phyloP scores from a whole-genome alignment of 2,113 vertebrate species.

The Strigops habroptila region DNA sequence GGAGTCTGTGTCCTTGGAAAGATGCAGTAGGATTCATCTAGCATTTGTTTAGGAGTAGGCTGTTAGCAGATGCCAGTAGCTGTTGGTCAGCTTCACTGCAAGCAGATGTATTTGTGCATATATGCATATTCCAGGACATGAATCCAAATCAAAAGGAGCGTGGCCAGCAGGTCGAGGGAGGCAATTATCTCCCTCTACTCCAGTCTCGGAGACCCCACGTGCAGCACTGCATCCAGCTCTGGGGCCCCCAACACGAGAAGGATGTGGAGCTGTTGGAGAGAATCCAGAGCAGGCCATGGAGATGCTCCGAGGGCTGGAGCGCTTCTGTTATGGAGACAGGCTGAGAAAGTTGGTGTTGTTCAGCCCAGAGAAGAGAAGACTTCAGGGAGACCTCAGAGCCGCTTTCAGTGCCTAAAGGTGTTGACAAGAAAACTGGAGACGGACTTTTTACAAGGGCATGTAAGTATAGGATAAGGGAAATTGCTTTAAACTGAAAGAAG shows the following conservation, averaged over 20 bases:
- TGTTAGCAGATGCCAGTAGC: not conserved
- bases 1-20: accelerated
- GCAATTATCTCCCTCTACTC: not conserved
- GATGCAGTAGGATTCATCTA: not conserved
- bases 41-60: not conserved
- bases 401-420: not conserved
- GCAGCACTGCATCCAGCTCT: not conserved
- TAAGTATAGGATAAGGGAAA: not conserved
- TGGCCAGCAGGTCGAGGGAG: not conserved
- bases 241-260: too few relatives aligned
- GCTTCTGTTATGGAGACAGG: not conserved
- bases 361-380: not conserved
- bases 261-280: not conserved
- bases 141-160: not conserved
- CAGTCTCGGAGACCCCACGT: not conserved
- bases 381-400: not conserved
- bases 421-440: not conserved
- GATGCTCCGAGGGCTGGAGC: not conserved
- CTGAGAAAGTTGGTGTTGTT: not conserved
- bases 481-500: not conserved
- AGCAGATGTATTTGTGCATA: not conserved
- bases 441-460: not conserved
- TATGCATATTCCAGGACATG: not conserved
- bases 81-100: not conserved
- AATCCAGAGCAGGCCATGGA: not conserved